Evolutionary conservation across 2,113 vertebrate genomes (phyloP), one percentile per base, ranked within the genome.

Genomic region (Zapus hudsonius): DNA sequence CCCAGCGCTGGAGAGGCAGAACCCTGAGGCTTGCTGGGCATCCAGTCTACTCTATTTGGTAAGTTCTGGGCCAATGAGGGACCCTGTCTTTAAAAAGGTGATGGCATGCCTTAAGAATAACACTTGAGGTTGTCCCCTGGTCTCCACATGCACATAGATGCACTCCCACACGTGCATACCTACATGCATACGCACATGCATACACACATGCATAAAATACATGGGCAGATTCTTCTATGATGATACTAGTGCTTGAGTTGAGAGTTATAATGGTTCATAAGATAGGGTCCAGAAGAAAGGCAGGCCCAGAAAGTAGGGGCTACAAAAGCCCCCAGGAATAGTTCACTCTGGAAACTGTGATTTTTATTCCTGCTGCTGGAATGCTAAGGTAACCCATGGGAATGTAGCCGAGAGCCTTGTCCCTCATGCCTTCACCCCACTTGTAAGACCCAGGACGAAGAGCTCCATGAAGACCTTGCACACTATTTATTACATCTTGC

Each of bases 291-390:
- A 73, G 61, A 91, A 87, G 59, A 78, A 63, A 76, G 27, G 40
- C 17, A 89, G 83, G 79, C 44, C 75, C 29, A 75, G 66, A 84
- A 93, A 84, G 29, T 31, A 76, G 94, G 27, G 33, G 16, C 42
- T 33, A 11, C 23, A 52, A 40, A 61, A 59, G 2, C 27, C 64
- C 59, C 29, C 40, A 57, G 47, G 33, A 90, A 69, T 85, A 61
- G 66, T 38, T 90, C n/a, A 64, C 61, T 59, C 22, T 88, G 72
- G 16, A 96, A 91, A 82, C 6, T 38, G 8, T 75, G 10, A 42
- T 88, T 78, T 31, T 85, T n/a, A n/a, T n/a, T n/a, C 72, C 59
- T 87, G 59, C 55, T 84, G 19, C 29, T 89, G 10, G 17, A 63
- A 11, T 88, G 74, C 19, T 29, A 82, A 93, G 40, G 29, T 3